Base-by-base conservation (phyloP, 2,888 invertebrate genomes). In the Melanophora roralis region DNA sequence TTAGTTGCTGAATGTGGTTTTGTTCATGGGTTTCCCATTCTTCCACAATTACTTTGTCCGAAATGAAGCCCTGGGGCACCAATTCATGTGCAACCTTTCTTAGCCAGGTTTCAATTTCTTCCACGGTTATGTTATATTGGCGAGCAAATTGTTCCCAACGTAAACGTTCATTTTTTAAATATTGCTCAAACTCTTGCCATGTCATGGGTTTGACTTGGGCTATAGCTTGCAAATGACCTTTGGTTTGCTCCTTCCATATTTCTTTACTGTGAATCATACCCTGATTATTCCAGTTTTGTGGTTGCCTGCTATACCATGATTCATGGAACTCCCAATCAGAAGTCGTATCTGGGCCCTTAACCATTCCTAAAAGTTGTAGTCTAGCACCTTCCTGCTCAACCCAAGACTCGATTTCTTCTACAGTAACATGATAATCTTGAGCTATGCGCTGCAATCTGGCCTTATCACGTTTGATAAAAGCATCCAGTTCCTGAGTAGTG, bases 321-420 rank as follows among this genome's bases (percentile, higher is more conserved):
- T 55, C 57, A 7, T 47, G 7, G 40, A 23, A 78, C 60, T 62
- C 71, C 75, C 43, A 68, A 32, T 65, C 55, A 21, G 27, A 51
- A 40, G 43, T 76, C 51, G 64, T 78, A 1, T 51, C 83, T 0
- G 86, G 85, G 9, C 86, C 84, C 5, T 83, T 83, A 9, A 88
- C 84, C 1, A 84, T 78, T 0, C 87, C 87, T 7, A 87, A 84
- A 0, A 86, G 72, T 1, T 87, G 84, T 16, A 88, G 78, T 0
- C 88, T 82, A 0, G 87, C 87, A 0, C 86, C 85, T 72, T 89
- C 89, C 47, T 86, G 84, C 34, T 86, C 84, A 21, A 88, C 85
- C 88, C 88, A 89, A 34, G 86, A 83, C 64, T 89, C 87, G 9
- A 89, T 85, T 73, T 89, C 88, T 36, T 88, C 87, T 1, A 87